Evolutionary conservation across 2,113 vertebrate species (phyloP), one percentile per base, ranked within the genome.

Genomic region (Lagopus muta): DNA sequence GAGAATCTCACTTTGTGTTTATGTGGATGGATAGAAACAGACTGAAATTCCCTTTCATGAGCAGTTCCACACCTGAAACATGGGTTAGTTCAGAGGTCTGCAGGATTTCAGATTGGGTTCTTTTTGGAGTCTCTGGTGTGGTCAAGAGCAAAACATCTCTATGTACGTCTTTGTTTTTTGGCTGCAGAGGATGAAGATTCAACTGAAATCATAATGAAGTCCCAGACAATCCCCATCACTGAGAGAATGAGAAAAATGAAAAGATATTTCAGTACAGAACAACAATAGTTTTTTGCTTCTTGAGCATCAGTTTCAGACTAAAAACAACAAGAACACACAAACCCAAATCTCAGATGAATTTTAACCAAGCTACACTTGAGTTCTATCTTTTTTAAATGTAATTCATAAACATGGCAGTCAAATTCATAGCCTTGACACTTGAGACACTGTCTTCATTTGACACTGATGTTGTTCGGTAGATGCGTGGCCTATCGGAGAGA

Each of bases 401-500:
- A 6, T 45, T 89, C 40, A 61, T 72, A 80, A 79, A 86, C 36
- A 67, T 32, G 82, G 12, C 32, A 17, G n/a, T 43, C 1, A 1
- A 73, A 86, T 73, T 28, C 0, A 0, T 16, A 88, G 30, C 69
- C n/a, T 50, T 66, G 43, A 60, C 65, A 57, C 43, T 57, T 77
- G 32, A 93, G 79, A 86, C 62, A 19, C 2, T 25, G 24, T 69
- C 71, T 95, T 91, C 54, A 42, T 91, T 57, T 88, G 94, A 93
- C 88, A 47, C 19, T 69, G 45, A 55, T 52, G 69, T 91, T 34
- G 24, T 95, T 91, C 47, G 6, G 80, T 4, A 62, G 70, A 34
- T 84, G 70, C 86, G 89, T 85, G 78, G 78, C 65, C 71, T 94
- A 54, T 25, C 75, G 80, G 47, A 92, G 78, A 72, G 80, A 94